phyloP scores from a whole-genome alignment of 2,888 invertebrate species.

The Meandrusa payeni region DNA sequence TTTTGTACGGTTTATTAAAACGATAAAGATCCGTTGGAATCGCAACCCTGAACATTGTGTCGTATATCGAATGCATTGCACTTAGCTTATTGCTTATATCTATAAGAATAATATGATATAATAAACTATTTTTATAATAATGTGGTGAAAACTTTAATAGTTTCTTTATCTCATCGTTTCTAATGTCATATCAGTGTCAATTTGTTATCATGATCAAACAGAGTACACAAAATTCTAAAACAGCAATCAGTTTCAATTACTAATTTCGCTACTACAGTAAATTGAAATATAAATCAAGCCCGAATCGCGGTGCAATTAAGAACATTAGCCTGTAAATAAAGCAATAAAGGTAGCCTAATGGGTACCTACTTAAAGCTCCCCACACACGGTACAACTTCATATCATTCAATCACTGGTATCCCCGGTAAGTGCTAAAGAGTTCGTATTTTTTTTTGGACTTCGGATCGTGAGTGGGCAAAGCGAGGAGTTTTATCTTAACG shows the following conservation, averaged over 20 bases:
- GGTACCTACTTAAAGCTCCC: constrained; percentile 23
- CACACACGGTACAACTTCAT: constrained; percentile 29
- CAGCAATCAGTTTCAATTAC: not conserved
- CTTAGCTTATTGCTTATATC: too few relatives aligned
- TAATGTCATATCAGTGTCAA: too few relatives aligned
- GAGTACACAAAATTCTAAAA: not conserved
- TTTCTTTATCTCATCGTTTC: too few relatives aligned
- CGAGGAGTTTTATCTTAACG: constrained; percentile 70
- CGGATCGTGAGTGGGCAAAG: constrained; percentile 53
- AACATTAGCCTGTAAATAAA: constrained; percentile 14
- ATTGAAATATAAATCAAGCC: not conserved
- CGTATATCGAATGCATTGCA: too few relatives aligned
- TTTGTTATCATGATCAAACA: too few relatives aligned
- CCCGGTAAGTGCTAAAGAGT: constrained; percentile 53
- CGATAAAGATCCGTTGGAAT: too few relatives aligned
- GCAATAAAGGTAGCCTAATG: constrained; percentile 21
- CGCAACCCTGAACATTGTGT: too few relatives aligned
- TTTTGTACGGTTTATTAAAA: too few relatives aligned
- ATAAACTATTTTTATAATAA: too few relatives aligned
- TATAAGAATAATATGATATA: too few relatives aligned
- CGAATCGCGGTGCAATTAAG: constrained; percentile 3
- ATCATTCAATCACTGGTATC: constrained; percentile 43
- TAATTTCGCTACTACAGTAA: not conserved
- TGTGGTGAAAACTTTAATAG: too few relatives aligned
- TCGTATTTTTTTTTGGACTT: constrained; percentile 40